Evolutionary conservation across 2,113 vertebrate species (phyloP).

Genomic region (Nanorana parkeri): DNA sequence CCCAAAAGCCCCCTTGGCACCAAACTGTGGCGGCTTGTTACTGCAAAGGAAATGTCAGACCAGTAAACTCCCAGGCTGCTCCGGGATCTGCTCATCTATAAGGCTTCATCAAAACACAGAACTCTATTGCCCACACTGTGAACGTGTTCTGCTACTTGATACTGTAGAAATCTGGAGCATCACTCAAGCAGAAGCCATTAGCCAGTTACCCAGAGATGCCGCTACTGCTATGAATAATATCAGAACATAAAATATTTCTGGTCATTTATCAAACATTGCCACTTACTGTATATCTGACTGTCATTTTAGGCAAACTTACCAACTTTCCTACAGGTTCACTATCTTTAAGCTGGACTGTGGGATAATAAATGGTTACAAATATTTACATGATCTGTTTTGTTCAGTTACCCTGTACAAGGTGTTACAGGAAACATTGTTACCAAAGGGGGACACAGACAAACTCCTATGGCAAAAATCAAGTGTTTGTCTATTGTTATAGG

Average conservation of each 20-base stretch:
- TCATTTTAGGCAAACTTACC: too few species aligned
- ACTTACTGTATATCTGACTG: too few species aligned
- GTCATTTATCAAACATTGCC: too few species aligned
- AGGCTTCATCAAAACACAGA: slow-evolving; percentile 32
- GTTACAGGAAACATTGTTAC: too few species aligned
- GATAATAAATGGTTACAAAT: too few species aligned
- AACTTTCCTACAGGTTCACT: too few species aligned
- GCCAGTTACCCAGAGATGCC: slow-evolving; percentile 12
- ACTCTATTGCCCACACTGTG: slow-evolving; percentile 53
- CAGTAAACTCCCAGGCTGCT: slow-evolving; percentile 65
- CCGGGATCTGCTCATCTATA: slow-evolving; percentile 64
- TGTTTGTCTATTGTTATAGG: too few species aligned
- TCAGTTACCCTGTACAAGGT: too few species aligned
- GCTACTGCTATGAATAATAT: slow-evolving; percentile 46
- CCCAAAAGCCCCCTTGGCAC: slow-evolving; percentile 79
- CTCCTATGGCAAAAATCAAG: too few species aligned
- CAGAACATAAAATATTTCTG: slow-evolving; percentile 15
- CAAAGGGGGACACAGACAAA: too few species aligned
- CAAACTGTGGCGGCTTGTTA: slow-evolving; percentile 80
- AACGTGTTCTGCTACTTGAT: slow-evolving; percentile 35
- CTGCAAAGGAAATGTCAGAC: slow-evolving; percentile 81
- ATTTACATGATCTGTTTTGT: too few species aligned
- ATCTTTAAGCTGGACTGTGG: too few species aligned
- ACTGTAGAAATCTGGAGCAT: slow-evolving; percentile 13
- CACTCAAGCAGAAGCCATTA: not conserved